Evolutionary conservation across 2,888 invertebrate species (phyloP).

Genomic region (Hyposoter didymator): DNA sequence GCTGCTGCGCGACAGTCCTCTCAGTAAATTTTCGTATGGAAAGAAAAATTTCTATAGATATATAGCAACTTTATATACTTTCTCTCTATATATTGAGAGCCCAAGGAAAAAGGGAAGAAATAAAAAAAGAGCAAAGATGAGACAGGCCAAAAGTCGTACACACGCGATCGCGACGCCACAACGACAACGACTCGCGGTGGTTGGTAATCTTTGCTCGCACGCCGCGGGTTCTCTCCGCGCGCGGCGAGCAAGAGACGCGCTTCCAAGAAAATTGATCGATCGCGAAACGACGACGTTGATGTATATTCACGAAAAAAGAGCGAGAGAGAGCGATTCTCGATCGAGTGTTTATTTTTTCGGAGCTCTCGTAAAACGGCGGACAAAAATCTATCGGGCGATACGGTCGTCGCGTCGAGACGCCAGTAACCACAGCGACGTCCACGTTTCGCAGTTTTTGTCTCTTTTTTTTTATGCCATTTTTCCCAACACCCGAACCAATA

Average conservation of each 20-base stretch:
- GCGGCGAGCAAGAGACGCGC: slow-evolving; percentile 38
- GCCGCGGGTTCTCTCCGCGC: slow-evolving; percentile 24
- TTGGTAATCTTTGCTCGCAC: slow-evolving; percentile 57
- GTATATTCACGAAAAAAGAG: slow-evolving; percentile 1
- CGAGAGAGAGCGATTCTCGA: slow-evolving; percentile 38
- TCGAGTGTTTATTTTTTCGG: slow-evolving; percentile 44
- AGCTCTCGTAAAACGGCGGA: slow-evolving; percentile 70
- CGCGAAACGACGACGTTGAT: slow-evolving; percentile 52
- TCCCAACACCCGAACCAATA: slow-evolving; percentile 10
- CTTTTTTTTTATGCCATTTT: neutral
- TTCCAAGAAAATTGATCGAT: slow-evolving; percentile 68
- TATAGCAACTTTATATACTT: neutral
- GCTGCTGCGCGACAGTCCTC: slow-evolving; percentile 11
- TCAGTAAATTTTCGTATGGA: slow-evolving; percentile 43
- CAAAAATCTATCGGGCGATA: no score
- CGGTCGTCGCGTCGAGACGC: slow-evolving; percentile 68
- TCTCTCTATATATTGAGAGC: neutral
- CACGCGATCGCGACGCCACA: slow-evolving; percentile 61
- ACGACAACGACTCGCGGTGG: slow-evolving; percentile 47
- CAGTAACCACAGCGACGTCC: neutral
- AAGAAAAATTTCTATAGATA: slow-evolving; percentile 15
- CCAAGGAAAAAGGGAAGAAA: slow-evolving; percentile 8
- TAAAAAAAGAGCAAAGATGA: slow-evolving; percentile 39
- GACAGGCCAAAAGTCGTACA: slow-evolving; percentile 57
- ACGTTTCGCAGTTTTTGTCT: slow-evolving; percentile 27